Base-by-base conservation (phyloP, 2,888 invertebrate genomes). In the Cephus rjabovi region DNA sequence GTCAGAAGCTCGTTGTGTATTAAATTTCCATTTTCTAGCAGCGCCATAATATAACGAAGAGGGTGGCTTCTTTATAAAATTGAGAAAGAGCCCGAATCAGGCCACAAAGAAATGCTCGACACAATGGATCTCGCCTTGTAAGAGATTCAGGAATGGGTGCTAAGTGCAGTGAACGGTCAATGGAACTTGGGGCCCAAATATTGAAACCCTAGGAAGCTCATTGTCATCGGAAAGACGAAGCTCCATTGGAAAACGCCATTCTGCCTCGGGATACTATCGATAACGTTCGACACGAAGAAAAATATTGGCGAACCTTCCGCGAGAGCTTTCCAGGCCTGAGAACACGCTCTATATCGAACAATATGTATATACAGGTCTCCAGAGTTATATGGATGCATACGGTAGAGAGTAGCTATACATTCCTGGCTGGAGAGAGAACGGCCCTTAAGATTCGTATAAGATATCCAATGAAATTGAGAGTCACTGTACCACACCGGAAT, bases 1-100 rank as follows among this genome's bases (percentile, higher is more conserved):
- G 71, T 71, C 71, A 34, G 33, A 71, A 71, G 33, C 12, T 71
- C 71, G 79, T 77, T 80, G 79, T 81, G 84, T 83, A 87, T 88
- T 86, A 87, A 87, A 88, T 88, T 88, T 87, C 87, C 87, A 87
- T 88, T 87, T 87, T 86, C 87, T 84, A 80, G 79, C 77, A 80
- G 76, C 78, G 83, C 82, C 70, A 31, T 34, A 77, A 81, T 79
- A 80, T 77, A 81, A 77, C 75, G 75, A 77, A 71, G 77, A 75
- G 56, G 73, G 76, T 34, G 75, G 69, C 69, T 75, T 76, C 76
- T 75, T 33, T 33, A 56, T 73, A 78, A 76, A 76, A 78, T 78
- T 71, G 71, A 78, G 73, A 78, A 78, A 75, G 78, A 78, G 75
- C 75, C 73, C 56, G 76, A 78, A 78, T 78, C 78, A 75, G 31